Evolutionary conservation across 1,140 invertebrate genomes (phyloP).

Genomic region (Megalonaias nervosa): DNA sequence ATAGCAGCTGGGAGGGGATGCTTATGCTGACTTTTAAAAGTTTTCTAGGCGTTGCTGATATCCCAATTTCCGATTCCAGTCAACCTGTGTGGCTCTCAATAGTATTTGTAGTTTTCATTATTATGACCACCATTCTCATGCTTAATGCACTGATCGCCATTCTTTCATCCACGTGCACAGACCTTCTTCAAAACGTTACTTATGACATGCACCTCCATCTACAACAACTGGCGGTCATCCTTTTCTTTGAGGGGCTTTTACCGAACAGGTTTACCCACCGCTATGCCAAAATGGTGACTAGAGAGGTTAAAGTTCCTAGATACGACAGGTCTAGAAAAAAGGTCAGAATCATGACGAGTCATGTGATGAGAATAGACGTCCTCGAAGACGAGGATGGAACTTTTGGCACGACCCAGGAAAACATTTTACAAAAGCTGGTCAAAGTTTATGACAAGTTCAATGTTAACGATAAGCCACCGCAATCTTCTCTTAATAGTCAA

Average conservation of each 20-base stretch:
- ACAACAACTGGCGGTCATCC: constrained; percentile 34
- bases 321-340: too few species aligned
- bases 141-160: constrained; percentile 60
- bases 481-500: too few species aligned
- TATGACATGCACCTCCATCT: constrained; percentile 46
- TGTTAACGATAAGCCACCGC: too few species aligned
- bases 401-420: too few species aligned
- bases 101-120: constrained; percentile 44
- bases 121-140: constrained; percentile 54
- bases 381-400: too few species aligned
- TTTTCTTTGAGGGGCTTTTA: constrained; percentile 52
- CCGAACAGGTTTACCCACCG: background rate
- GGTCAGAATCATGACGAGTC: too few species aligned
- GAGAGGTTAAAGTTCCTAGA: too few species aligned
- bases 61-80: constrained; percentile 40
- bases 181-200: constrained; percentile 41
- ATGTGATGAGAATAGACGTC: too few species aligned
- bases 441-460: too few species aligned
- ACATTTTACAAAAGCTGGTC: too few species aligned
- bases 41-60: constrained; percentile 52
- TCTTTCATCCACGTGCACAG: constrained; percentile 57
- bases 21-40: constrained; percentile 44
- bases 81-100: constrained; percentile 40
- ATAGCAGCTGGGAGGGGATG: too few species aligned
- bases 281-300: too few species aligned